Evolutionary conservation across 2,888 invertebrate species (phyloP).

Genomic region (Volucella inflata): DNA sequence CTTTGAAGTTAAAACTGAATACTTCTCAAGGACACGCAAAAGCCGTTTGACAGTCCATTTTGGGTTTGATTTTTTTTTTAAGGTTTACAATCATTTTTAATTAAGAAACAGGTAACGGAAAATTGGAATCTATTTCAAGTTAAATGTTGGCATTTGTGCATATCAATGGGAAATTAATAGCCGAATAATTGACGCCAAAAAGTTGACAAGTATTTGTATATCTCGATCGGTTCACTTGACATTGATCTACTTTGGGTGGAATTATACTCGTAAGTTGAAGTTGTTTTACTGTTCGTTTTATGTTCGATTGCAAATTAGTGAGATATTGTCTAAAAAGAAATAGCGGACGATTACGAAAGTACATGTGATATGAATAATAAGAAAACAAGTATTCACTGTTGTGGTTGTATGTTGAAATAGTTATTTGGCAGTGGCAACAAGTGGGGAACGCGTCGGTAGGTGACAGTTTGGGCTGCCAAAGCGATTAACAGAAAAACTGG

Average conservation of each 20-base stretch:
- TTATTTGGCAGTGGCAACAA: conserved; percentile 12
- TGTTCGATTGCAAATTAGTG: conserved; percentile 47
- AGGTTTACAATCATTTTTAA: neutral
- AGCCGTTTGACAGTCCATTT: conserved; percentile 21
- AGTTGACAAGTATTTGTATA: conserved; percentile 15
- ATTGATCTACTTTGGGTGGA: conserved; percentile 45
- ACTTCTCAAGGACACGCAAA: conserved; percentile 56
- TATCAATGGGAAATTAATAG: conserved; percentile 39
- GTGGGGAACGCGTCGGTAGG: conserved; percentile 1
- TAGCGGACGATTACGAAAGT: conserved; percentile 55
- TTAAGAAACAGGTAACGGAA: neutral
- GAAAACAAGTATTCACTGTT: conserved; percentile 7
- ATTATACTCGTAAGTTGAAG: neutral
- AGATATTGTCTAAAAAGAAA: conserved; percentile 32
- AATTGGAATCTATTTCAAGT: conserved; percentile 14
- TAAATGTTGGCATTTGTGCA: conserved; percentile 25
- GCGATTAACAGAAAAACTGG: conserved; percentile 35
- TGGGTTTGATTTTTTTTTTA: neutral
- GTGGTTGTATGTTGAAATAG: conserved; percentile 29
- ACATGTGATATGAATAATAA: conserved; percentile 56
- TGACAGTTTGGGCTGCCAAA: conserved; percentile 20
- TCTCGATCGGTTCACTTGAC: conserved; percentile 31
- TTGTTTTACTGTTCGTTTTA: conserved; percentile 8
- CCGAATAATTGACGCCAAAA: conserved; percentile 34
- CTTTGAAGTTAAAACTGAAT: neutral